Percentiles rank a stretch among this genome's conserved stretches.
phyloP scores from a whole-genome alignment of 2,113 vertebrate species.

The Circaetus gallicus region DNA sequence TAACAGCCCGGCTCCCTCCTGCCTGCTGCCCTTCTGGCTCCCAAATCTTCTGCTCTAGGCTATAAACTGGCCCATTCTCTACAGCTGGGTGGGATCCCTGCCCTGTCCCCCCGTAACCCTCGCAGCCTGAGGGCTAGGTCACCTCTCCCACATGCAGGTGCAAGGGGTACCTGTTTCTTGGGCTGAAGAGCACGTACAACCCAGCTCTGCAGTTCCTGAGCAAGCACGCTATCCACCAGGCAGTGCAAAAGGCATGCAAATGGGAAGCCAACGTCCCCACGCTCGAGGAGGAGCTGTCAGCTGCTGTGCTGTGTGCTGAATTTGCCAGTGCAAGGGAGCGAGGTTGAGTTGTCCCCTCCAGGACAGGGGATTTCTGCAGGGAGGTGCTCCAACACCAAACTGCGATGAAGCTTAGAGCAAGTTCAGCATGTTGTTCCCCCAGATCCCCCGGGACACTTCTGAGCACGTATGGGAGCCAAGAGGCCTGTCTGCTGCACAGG shows the following conservation, averaged over 20 bases:
- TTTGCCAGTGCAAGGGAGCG: neutral
- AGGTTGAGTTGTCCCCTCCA: fast-evolving
- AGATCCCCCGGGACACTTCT: neutral
- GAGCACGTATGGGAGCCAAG: neutral
- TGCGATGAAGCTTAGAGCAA: neutral
- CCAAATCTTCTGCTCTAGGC: neutral
- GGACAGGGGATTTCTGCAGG: neutral
- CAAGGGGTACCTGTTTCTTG: neutral
- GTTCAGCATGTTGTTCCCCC: neutral
- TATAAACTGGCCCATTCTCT: neutral
- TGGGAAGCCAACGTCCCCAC: neutral
- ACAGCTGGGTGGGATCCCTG: neutral
- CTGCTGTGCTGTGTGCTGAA: neutral
- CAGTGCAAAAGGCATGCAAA: neutral
- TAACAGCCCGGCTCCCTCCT: neutral
- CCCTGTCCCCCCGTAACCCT: no score
- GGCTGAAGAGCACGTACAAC: neutral
- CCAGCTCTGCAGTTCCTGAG: neutral
- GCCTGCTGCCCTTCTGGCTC: neutral
- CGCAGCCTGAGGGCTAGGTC: neutral
- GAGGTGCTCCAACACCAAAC: neutral
- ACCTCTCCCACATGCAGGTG: neutral
- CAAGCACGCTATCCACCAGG: fast-evolving
- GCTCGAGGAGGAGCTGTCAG: neutral
- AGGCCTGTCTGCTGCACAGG: neutral